phyloP scores from a whole-genome alignment of 2,888 invertebrate species.

The Phragmatobia fuliginosa region DNA sequence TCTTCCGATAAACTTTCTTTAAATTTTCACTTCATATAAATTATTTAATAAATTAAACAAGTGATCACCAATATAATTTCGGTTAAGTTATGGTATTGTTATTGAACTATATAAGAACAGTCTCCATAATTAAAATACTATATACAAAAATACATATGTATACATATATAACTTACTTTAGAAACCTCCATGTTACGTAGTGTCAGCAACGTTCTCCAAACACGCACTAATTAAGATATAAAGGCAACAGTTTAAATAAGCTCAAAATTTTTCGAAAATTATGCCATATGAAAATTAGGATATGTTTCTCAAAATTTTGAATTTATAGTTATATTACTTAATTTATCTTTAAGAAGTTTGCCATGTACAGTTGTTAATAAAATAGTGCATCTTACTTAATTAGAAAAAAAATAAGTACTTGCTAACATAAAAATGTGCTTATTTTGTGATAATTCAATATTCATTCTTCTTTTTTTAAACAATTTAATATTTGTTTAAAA shows the following conservation, averaged over 20 bases:
- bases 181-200: not conserved
- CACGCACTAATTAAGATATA: not conserved
- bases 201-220: not conserved
- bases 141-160: not conserved
- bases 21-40: not conserved
- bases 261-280: not conserved
- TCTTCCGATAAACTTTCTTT: not conserved
- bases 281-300: not conserved
- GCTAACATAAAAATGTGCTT: too few relatives aligned
- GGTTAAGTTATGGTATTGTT: not conserved
- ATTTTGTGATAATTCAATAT: too few relatives aligned
- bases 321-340: not conserved
- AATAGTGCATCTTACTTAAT: too few relatives aligned
- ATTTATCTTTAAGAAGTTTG: too few relatives aligned
- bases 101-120: not conserved
- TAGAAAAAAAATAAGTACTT: too few relatives aligned
- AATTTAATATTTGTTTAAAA: too few relatives aligned
- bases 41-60: not conserved
- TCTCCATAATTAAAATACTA: not conserved
- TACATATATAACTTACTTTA: not conserved
- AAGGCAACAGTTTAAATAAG: slow-evolving; percentile 1
- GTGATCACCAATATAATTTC: too few relatives aligned
- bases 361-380: too few relatives aligned
- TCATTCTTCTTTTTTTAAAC: too few relatives aligned
- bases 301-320: slow-evolving; percentile 1